Evolutionary conservation across 2,113 vertebrate species (phyloP).

Genomic region (Accipiter virgatus): DNA sequence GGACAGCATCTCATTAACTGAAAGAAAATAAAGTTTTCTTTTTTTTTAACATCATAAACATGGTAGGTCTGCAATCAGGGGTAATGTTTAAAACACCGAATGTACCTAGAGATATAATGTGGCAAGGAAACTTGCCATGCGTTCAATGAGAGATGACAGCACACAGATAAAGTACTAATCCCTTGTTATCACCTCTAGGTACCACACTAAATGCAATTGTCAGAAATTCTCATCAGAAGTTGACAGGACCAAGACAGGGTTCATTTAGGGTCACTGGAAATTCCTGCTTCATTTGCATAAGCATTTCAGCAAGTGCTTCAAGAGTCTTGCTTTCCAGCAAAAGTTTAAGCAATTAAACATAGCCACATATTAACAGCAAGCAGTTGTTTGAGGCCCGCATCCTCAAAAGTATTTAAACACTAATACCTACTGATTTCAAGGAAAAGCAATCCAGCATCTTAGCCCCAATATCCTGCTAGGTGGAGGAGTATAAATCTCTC

Average conservation of each 20-base stretch:
- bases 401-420: neutral
- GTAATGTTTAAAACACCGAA: neutral
- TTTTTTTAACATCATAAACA: neutral
- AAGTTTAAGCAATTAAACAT: neutral
- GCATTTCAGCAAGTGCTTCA: neutral
- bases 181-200: constrained; percentile 15
- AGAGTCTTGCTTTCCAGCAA: neutral
- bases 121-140: constrained; percentile 13
- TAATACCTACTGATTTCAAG: neutral
- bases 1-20: constrained; percentile 13
- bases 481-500: neutral
- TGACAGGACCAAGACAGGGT: neutral
- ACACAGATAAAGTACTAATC: constrained; percentile 39
- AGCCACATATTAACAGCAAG: neutral
- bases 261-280: constrained; percentile 28
- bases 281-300: constrained; percentile 1
- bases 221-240: constrained; percentile 21
- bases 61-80: neutral
- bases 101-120: neutral
- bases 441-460: neutral
- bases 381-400: neutral
- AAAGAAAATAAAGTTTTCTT: constrained; percentile 4
- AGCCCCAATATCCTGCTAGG: neutral
- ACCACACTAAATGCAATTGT: neutral
- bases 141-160: constrained; percentile 36